Conservation (phyloP, 2,113 vertebrate genomes). For the Trachemys scripta region DNA sequence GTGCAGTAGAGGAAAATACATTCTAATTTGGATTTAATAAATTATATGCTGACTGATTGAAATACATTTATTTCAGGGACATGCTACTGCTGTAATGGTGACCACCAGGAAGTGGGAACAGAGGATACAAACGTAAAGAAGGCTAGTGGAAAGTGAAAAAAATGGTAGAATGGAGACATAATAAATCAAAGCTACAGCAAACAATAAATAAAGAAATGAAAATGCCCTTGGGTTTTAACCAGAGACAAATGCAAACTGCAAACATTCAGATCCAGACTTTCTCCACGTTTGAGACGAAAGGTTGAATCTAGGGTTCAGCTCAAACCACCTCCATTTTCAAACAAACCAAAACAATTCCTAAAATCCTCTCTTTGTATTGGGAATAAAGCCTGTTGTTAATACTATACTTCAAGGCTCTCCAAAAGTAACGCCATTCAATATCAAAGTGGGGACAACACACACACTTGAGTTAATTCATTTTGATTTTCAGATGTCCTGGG, state of each 20-base stretch:
- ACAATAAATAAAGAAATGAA: not conserved
- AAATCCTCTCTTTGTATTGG: not conserved
- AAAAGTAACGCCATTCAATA: not conserved
- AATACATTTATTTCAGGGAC: not conserved
- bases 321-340: not conserved
- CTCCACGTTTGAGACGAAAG: not conserved
- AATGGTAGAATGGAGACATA: not conserved
- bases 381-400: not conserved
- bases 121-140: not conserved
- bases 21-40: not conserved
- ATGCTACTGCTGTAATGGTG: not conserved
- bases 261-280: not conserved
- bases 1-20: not conserved
- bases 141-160: not conserved
- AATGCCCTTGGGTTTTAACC: not conserved
- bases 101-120: conserved; percentile 25
- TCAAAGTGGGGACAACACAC: not conserved
- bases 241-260: not conserved
- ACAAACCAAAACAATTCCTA: not conserved
- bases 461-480: not conserved
- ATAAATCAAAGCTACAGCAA: not conserved
- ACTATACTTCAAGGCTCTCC: not conserved
- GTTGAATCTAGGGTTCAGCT: not conserved
- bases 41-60: not conserved
- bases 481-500: not conserved